Conservation (phyloP, 1,140 invertebrate genomes). For the Pachyrhynchus sulphureomaculatus region DNA sequence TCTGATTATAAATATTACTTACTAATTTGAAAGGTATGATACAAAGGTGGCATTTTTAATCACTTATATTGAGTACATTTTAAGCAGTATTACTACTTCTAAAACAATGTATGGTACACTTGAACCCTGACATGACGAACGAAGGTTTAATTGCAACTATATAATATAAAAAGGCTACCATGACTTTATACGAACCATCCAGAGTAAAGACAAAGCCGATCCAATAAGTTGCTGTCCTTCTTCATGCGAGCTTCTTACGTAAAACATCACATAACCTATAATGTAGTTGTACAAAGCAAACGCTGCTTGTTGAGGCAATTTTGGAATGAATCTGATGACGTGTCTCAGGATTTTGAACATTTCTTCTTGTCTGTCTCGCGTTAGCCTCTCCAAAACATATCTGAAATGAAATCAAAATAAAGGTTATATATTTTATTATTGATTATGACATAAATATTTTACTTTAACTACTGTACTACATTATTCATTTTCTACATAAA, state of each 20-base stretch:
- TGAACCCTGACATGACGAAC: too few relatives aligned
- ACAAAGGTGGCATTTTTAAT: too few relatives aligned
- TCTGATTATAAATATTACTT: too few relatives aligned
- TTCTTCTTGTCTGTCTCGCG: conserved; percentile 91
- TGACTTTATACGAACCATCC: conserved; percentile 79
- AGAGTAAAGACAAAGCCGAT: conserved; percentile 89
- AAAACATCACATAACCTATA: conserved; percentile 99
- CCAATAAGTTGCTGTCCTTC: conserved; percentile 88
- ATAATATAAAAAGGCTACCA: too few relatives aligned
- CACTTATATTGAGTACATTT: too few relatives aligned
- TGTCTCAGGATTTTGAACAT: conserved; percentile 94
- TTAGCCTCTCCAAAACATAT: conserved; percentile 94
- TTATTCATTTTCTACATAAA: too few relatives aligned
- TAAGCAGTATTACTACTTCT: too few relatives aligned
- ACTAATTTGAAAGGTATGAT: too few relatives aligned
- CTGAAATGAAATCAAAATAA: conserved; percentile 58
- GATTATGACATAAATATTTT: too few relatives aligned
- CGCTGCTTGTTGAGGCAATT: conserved; percentile 94
- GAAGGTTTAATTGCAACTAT: too few relatives aligned
- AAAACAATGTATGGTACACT: too few relatives aligned
- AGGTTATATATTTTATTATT: not conserved
- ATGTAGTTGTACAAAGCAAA: conserved; percentile 99
- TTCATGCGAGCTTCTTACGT: conserved; percentile 92
- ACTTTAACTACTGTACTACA: too few relatives aligned
- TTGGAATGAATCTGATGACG: conserved; percentile 88